phyloP scores from a whole-genome alignment of 2,888 invertebrate species.

The Eilema griseolum region DNA sequence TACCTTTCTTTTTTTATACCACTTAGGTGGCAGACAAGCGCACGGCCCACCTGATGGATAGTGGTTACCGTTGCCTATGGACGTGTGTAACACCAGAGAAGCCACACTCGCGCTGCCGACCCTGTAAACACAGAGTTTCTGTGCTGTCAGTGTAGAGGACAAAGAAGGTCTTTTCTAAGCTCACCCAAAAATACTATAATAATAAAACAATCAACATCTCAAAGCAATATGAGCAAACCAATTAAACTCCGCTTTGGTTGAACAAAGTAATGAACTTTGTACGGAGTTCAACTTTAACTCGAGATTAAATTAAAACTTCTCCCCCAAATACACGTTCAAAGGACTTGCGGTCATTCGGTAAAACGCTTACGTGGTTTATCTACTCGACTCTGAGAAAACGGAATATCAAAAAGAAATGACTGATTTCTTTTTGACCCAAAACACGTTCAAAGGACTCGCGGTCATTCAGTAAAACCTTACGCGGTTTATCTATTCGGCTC shows the following conservation, averaged over 20 bases:
- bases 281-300: slow-evolving; percentile 34
- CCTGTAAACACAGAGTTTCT: too few species aligned
- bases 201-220: not conserved
- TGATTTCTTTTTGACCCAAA: not conserved
- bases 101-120: too few species aligned
- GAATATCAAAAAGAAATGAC: not conserved
- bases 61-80: too few species aligned
- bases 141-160: too few species aligned
- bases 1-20: too few species aligned
- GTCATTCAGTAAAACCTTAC: too few species aligned
- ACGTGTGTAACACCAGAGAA: too few species aligned
- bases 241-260: slow-evolving; percentile 36
- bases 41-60: too few species aligned
- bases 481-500: too few species aligned
- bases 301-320: slow-evolving; percentile 44
- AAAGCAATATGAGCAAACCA: slow-evolving; percentile 10
- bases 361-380: slow-evolving; percentile 19
- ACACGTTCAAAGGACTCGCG: too few species aligned
- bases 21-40: too few species aligned
- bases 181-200: not conserved
- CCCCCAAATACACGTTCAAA: slow-evolving; percentile 36
- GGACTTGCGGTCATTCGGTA: slow-evolving; percentile 24
- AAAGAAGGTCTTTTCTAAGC: not conserved
- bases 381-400: not conserved
- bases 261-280: slow-evolving; percentile 43